phyloP scores from a whole-genome alignment of 2,113 vertebrate species.

The Alethe castanea region DNA sequence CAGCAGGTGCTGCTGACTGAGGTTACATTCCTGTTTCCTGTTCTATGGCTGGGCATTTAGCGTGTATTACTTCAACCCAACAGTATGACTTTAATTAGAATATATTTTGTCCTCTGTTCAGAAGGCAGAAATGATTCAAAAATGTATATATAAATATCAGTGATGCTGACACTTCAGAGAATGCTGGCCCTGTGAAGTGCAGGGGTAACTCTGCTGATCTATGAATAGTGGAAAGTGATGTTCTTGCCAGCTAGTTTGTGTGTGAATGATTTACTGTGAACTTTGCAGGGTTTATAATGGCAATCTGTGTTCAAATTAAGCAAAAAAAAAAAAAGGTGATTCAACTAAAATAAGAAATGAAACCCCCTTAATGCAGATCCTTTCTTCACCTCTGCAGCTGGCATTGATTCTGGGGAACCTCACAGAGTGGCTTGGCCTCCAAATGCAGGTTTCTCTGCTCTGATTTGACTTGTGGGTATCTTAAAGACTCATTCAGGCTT shows the following conservation, averaged over 20 bases:
- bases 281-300: not conserved
- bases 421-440: not conserved
- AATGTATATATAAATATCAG: not conserved
- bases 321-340: not conserved
- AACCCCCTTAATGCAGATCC: not conserved
- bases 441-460: not conserved
- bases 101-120: not conserved
- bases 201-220: not conserved
- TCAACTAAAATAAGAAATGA: not conserved
- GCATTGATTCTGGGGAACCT: not conserved
- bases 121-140: not conserved
- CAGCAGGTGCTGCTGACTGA: not conserved
- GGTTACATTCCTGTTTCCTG: not conserved
- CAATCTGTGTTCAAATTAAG: not conserved
- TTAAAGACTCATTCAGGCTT: not conserved
- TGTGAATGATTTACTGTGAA: not conserved
- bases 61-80: not conserved
- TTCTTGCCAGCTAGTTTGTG: not conserved
- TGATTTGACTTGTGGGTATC: not conserved
- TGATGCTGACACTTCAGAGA: not conserved
- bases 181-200: not conserved
- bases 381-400: not conserved
- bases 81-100: not conserved
- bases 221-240: not conserved
- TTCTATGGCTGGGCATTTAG: not conserved